These are phyloP conservation scores for Eulemur rubriventer DNA, from an alignment of 2,797 vertebrate genomes.

Conservation along the genomic window DNA sequence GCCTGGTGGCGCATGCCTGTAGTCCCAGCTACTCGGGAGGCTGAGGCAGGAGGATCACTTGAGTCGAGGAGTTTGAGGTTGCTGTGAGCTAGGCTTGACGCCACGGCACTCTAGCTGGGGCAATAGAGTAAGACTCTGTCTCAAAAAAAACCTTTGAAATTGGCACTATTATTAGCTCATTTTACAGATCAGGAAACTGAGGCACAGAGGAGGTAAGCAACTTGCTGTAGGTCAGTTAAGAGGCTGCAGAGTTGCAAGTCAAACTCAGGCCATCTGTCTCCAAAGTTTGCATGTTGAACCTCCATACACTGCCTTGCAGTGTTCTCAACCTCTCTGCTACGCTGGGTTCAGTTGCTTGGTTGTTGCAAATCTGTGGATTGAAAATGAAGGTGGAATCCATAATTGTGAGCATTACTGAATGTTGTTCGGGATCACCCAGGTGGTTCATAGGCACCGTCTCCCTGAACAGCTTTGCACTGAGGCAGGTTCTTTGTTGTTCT, in stretches of 20 bases:
- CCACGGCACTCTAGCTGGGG: too few relatives aligned
- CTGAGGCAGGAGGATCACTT: too few relatives aligned
- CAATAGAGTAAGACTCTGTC: too few relatives aligned
- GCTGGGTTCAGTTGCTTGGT: not conserved
- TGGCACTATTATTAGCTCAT: not conserved
- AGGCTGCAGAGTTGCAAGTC: not conserved
- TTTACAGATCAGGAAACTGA: slow-evolving; percentile 20
- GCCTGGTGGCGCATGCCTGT: too few relatives aligned
- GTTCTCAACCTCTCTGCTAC: not conserved
- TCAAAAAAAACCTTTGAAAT: not conserved
- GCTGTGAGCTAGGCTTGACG: too few relatives aligned
- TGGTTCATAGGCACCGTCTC: not conserved
- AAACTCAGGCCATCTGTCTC: not conserved
- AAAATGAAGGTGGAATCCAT: not conserved
- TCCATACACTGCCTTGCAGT: not conserved
- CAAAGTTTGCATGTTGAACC: not conserved
- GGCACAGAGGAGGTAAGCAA: not conserved
- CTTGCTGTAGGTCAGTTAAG: not conserved
- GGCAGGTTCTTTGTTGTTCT: not conserved
- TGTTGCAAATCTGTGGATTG: not conserved
- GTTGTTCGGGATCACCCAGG: not conserved
- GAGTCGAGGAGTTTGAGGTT: too few relatives aligned
- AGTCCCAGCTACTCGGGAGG: too few relatives aligned
- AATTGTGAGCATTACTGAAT: not conserved
- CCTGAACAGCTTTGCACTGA: not conserved